Base-by-base conservation (phyloP, 2,888 invertebrate species). In the Odontomyia ornata region DNA sequence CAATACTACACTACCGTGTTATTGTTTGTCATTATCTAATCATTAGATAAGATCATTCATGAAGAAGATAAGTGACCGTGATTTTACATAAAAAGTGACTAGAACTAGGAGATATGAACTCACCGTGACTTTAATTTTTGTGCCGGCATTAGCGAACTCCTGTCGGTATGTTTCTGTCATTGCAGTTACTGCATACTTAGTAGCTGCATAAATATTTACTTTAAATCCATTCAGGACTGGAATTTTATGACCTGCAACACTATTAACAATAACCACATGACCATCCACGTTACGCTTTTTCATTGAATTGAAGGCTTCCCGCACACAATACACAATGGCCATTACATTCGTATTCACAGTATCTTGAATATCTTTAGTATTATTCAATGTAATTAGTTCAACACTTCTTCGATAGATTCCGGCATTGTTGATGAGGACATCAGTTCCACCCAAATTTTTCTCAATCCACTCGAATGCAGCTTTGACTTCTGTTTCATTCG, bases 401-500 rank as follows among this genome's bases (percentile, higher is more conserved):
- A 78, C 77, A 0, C 13, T 9, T 13, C 64, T 0, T 0, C 80
- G 81, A 0, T 77, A 2, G 0, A 84, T 80, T 2, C 85, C 85
- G 36, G 65, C 65, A 43, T 65, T 65, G 13, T 65, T 65, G 5
- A 65, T 27, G 1, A 65, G 13, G 15, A 65, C 21, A 65, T 65
- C 65, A 2, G 21, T 21, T 43, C 65, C 65, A 0, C 65, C 65
- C 5, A 65, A 1, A 30, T 65, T 65, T 15, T 83, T 80, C 46
- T 88, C 86, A 18, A 89, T 87, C 85, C 86, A 88, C 15, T 84
- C 82, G 81, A 91, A 91, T 36, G 89, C 88, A 2, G 84, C 82
- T 52, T 88, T 76, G 30, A 92, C 89, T 3, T 90, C 88, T 0
- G 88, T 85, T 79, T 91, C 90, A 18, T 88, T 86, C 0, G 84